Evolutionary conservation across 2,113 vertebrate species (phyloP), one percentile per base, ranked within the genome.

Genomic region (Halcyon senegalensis): DNA sequence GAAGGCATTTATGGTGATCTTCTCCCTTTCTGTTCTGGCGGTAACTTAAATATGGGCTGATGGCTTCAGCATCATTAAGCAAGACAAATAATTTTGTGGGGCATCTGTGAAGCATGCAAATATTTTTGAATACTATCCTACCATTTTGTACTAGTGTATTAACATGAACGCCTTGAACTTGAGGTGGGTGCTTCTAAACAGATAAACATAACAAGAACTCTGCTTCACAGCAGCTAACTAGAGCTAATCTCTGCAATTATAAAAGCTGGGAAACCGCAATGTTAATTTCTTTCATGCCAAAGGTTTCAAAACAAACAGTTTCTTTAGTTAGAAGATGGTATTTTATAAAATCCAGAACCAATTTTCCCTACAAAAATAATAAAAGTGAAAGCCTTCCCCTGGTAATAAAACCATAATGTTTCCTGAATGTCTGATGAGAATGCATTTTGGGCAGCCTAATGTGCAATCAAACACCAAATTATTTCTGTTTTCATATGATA

Each of bases 391-490:
- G 18, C 62, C 31, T 89, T 94, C 83, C 68, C 58, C 81, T 95
- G 68, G 48, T 53, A 85, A 92, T 95, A 94, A 96, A 97, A 53
- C 19, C 1, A 12, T 28, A 67, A 75, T 83, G 68, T 92, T 95
- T 80, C 62, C 84, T 88, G 69, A 79, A 78, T 86, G 68, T 76
- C 91, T 92, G 80, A 95, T 89, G 85, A 95, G 58, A 91, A 86
- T 30, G 43, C 77, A 92, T 89, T 80, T 68, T 37, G 44, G 50
- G 80, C 93, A 94, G 56, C 59, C 43, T 90, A 43, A 96, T 89
- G 67, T 84, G 87, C 91, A 95, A 72, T 90, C 87, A 90, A 92
- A 89, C 62, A 91, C 72, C 33, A 91, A 83, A 92, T 96, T 90
- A 91, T 96, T 96, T 86, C 58, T 78, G 16, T 35, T 88, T 84